phyloP scores from a whole-genome alignment of 2,888 invertebrate genomes.

The Orchesellides sinensis region DNA sequence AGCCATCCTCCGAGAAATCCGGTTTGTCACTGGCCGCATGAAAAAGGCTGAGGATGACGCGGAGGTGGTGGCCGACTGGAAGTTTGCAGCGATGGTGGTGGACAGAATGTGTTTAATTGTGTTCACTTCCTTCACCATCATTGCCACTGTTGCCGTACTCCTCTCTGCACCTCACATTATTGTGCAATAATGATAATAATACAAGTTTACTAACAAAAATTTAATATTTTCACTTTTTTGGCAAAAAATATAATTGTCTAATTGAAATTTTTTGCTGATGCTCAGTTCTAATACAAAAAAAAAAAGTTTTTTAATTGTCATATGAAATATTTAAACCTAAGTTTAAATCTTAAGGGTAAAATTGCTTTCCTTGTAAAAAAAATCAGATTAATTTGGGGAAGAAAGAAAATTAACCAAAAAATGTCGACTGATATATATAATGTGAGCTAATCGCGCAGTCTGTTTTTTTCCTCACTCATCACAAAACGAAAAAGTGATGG shows the following conservation, averaged over 20 bases:
- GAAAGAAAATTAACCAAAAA: no score
- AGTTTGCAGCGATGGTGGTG: conserved; percentile 86
- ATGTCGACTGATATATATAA: no score
- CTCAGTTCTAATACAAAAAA: neutral
- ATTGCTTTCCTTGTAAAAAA: no score
- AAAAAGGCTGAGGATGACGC: conserved; percentile 95
- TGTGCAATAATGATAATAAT: conserved; percentile 84
- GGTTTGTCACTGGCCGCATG: conserved; percentile 96
- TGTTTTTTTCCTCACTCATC: no score
- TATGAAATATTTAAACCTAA: no score
- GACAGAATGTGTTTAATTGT: conserved; percentile 97
- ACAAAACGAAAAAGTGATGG: no score
- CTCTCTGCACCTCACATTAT: conserved; percentile 96
- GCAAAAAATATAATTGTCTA: neutral
- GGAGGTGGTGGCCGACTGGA: conserved; percentile 89
- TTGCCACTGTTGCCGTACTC: conserved; percentile 94
- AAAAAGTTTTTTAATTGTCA: neutral
- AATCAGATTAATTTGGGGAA: no score
- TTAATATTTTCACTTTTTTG: neutral
- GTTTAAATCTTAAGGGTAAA: no score
- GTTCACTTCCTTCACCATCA: conserved; percentile 95
- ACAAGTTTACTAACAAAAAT: neutral
- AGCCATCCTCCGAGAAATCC: conserved; percentile 93
- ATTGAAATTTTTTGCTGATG: neutral
- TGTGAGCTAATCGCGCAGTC: no score